Conservation (phyloP, 2,113 vertebrate species). For the Colossoma macropomum region DNA sequence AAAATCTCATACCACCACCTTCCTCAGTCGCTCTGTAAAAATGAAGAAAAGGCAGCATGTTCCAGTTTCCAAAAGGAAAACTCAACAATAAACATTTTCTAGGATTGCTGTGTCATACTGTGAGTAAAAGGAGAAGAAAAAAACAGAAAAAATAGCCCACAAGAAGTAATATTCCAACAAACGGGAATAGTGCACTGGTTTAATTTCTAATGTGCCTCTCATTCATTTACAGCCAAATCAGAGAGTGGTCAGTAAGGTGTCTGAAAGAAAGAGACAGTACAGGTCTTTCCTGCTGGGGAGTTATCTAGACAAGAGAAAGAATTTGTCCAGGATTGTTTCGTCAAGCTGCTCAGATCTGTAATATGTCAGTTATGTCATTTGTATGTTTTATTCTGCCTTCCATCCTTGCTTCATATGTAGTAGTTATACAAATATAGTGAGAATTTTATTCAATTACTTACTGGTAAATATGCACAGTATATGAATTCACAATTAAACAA, state of each 20-base stretch:
- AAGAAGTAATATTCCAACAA: not conserved
- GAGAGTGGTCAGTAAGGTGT: not conserved
- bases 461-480: too few relatives aligned
- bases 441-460: too few relatives aligned
- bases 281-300: not conserved
- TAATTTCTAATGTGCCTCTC: not conserved
- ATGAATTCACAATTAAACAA: too few relatives aligned
- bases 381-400: not conserved
- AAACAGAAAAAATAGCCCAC: too few relatives aligned
- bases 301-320: constrained; percentile 14
- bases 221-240: not conserved
- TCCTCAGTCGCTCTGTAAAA: not conserved
- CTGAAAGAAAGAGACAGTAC: not conserved
- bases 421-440: too few relatives aligned
- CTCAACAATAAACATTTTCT: not conserved
- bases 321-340: constrained; percentile 16
- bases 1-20: constrained; percentile 2
- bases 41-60: not conserved
- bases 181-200: not conserved
- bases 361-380: not conserved
- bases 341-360: not conserved
- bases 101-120: not conserved
- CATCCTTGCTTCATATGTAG: too few relatives aligned
- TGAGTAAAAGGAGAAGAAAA: not conserved
- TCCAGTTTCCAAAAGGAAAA: not conserved